Percentiles rank a stretch among this genome's conserved stretches.
Conservation (phyloP, 2,888 invertebrate genomes). For the Nebria brevicollis region DNA sequence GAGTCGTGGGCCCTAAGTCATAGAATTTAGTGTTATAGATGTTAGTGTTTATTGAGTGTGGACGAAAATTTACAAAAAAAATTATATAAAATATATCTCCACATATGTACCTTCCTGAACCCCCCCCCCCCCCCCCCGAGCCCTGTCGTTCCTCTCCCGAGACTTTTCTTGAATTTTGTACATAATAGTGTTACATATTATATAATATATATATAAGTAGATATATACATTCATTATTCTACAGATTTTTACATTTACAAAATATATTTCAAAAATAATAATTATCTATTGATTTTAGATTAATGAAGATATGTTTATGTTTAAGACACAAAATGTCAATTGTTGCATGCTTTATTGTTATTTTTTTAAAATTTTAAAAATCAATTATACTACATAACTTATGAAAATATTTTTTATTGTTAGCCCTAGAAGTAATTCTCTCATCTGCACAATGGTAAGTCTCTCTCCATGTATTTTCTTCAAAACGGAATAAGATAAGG, state of each 20-base stretch:
- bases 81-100: constrained; percentile 31
- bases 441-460: background rate
- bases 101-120: constrained; percentile 10
- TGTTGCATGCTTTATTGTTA: constrained; percentile 55
- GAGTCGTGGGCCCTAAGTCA: constrained; percentile 54
- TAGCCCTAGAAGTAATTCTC: background rate
- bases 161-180: constrained; percentile 47
- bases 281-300: constrained; percentile 44
- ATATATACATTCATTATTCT: constrained; percentile 49
- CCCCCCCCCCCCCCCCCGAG: constrained; percentile 5
- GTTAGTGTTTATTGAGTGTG: constrained; percentile 39
- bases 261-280: constrained; percentile 48
- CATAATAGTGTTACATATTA: constrained; percentile 50
- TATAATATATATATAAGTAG: constrained; percentile 40
- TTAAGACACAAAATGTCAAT: constrained; percentile 53
- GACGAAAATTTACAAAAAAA: constrained; percentile 39
- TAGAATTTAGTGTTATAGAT: constrained; percentile 48
- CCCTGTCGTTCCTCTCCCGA: background rate
- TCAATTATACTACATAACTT: constrained; percentile 50
- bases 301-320: constrained; percentile 49
- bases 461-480: background rate
- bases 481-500: too few species aligned
- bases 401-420: constrained; percentile 21
- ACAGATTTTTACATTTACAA: constrained; percentile 51
- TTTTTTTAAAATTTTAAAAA: constrained; percentile 52